Evolutionary conservation across 2,113 vertebrate species (phyloP), one percentile per base, ranked within the genome.

Genomic region (Neolamprologus hecqui): DNA sequence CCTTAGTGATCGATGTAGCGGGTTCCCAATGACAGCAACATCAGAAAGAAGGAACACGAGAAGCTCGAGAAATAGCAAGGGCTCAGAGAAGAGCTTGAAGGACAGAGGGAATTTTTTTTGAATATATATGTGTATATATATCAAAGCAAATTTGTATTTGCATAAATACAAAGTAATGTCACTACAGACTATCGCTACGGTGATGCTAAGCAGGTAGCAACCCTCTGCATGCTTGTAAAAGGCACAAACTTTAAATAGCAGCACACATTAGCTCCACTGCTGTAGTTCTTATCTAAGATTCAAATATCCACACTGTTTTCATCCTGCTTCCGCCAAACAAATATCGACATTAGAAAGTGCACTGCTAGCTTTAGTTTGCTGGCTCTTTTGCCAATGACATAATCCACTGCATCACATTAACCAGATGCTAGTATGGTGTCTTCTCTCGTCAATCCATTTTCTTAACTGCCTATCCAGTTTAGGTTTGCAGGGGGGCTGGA

Each of bases 91-190:
- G 23, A 58, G 55, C 7, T 58, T 57, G 55, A 2, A 58, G 23
- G 23, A 58, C 13, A 57, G 23, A 57, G 5, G 28, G 9, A 1
- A 1, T 60, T 60, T 58, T 1, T 31, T 2, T 0, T 0, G 0
- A 17, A 60, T 31, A 31, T 17, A 63, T 63, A 63, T 33, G 3
- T 63, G 5, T 60, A 4, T 58, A n/a, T 65, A 35, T 31, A 6
- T 63, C 28, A 63, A 63, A 63, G 28, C 5, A 63, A 33, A 47
- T 75, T 75, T 75, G 68, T 17, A 28, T 75, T 47, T 75, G 40
- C 9, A 75, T 28, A 75, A 70, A 75, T 75, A 28, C 68, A 45
- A 47, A 9, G 21, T 73, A 73, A 40, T 26, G 37, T 73, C 65
- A 15, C 40, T 63, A 33, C 21, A 42, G 13, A 73, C 37, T 26